phyloP scores from a whole-genome alignment of 2,113 vertebrate genomes.

The Grammomys dolichurus region DNA sequence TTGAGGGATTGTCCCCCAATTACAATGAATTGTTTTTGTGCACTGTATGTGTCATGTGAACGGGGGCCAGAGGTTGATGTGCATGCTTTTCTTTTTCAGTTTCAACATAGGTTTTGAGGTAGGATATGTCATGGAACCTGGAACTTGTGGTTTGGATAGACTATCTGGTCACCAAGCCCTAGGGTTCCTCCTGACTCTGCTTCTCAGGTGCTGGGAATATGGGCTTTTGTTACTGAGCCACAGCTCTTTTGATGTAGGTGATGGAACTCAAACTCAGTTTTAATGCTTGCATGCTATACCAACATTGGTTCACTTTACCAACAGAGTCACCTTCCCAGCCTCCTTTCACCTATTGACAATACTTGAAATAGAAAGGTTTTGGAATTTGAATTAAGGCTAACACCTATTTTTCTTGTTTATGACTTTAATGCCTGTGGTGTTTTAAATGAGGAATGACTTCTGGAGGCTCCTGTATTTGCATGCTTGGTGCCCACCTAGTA shows the following conservation, averaged over 20 bases:
- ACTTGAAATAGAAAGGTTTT: neutral
- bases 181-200: neutral
- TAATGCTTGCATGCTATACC: neutral
- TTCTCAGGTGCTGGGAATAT: neutral
- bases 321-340: neutral
- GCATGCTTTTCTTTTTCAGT: neutral
- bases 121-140: neutral
- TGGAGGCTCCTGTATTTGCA: neutral
- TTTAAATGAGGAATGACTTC: neutral
- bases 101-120: neutral
- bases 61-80: neutral
- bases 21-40: neutral
- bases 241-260: neutral
- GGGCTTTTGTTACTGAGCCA: neutral
- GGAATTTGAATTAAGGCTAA: too few species aligned
- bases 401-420: neutral
- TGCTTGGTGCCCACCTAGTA: neutral
- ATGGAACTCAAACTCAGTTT: neutral
- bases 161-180: neutral
- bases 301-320: neutral
- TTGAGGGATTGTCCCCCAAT: neutral
- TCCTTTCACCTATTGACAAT: neutral
- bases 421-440: neutral
- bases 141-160: neutral
- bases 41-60: neutral